Conservation (phyloP, 2,113 vertebrate species). For the Formicarius rufipectus region DNA sequence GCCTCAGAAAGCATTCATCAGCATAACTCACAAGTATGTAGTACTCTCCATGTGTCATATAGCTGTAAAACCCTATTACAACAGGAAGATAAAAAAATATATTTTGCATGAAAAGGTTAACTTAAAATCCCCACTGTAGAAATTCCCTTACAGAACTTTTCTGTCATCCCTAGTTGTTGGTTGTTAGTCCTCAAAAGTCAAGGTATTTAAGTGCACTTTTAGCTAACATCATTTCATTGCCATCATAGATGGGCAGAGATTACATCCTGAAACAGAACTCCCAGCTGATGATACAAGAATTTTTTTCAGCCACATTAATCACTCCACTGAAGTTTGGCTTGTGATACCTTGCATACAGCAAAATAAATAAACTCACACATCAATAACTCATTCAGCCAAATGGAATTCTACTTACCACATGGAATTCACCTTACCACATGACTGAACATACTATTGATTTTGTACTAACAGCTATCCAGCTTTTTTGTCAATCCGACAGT, state of each 20-base stretch:
- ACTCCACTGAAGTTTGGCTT: conserved; percentile 15
- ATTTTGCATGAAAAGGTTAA: not conserved
- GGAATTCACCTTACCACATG: conserved; percentile 45
- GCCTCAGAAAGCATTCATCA: not conserved
- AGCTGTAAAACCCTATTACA: not conserved
- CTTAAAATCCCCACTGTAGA: not conserved
- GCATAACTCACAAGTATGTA: not conserved
- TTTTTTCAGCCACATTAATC: conserved; percentile 42
- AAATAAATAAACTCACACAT: conserved; percentile 59
- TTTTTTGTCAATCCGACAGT: not conserved
- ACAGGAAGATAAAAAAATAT: not conserved
- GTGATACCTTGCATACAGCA: conserved; percentile 29
- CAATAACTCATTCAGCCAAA: conserved; percentile 52
- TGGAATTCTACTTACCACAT: conserved; percentile 42
- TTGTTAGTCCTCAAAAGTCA: not conserved
- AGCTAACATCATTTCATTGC: not conserved
- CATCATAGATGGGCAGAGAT: not conserved
- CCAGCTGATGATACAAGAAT: not conserved
- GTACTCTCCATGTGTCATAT: not conserved
- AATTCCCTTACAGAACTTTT: not conserved
- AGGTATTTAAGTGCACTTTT: not conserved
- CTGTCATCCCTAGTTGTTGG: not conserved
- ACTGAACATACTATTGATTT: conserved; percentile 52
- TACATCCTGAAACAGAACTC: not conserved
- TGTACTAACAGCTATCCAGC: not conserved